Evolutionary conservation across 2,888 invertebrate species (phyloP).

Genomic region (Mallateleia sp.): DNA sequence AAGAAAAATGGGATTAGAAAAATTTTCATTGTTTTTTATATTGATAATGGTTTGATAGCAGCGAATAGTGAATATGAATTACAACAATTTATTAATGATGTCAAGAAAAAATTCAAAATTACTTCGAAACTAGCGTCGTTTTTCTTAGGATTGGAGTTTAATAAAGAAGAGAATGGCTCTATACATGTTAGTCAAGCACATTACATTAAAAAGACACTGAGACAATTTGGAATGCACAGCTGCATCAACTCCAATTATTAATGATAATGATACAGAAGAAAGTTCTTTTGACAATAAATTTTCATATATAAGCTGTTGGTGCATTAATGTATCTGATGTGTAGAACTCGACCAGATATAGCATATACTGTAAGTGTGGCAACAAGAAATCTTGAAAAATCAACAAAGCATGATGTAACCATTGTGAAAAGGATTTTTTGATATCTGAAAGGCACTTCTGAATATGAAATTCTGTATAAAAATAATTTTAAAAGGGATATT

Average conservation of each 20-base stretch:
- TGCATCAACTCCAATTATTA: constrained; percentile 60
- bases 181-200: constrained; percentile 45
- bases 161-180: constrained; percentile 26
- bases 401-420: constrained; percentile 79
- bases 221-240: constrained; percentile 59
- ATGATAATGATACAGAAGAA: constrained; percentile 49
- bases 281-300: constrained; percentile 32
- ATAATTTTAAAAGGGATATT: neutral
- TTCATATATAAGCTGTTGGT: constrained; percentile 81
- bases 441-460: constrained; percentile 82
- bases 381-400: constrained; percentile 79
- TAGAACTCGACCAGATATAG: constrained; percentile 82
- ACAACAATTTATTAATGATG: constrained; percentile 41
- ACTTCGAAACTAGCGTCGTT: constrained; percentile 35
- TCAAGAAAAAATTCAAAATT: constrained; percentile 59
- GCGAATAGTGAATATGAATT: constrained; percentile 16
- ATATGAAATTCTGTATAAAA: constrained; percentile 78
- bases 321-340: constrained; percentile 84
- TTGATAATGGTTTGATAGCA: constrained; percentile 58
- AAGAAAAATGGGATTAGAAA: neutral
- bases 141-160: constrained; percentile 66
- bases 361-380: constrained; percentile 81
- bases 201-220: constrained; percentile 49
- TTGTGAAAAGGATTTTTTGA: constrained; percentile 84
- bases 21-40: constrained; percentile 53